Evolutionary conservation across 2,113 vertebrate genomes (phyloP).

Genomic region (Ceyx melanurus): DNA sequence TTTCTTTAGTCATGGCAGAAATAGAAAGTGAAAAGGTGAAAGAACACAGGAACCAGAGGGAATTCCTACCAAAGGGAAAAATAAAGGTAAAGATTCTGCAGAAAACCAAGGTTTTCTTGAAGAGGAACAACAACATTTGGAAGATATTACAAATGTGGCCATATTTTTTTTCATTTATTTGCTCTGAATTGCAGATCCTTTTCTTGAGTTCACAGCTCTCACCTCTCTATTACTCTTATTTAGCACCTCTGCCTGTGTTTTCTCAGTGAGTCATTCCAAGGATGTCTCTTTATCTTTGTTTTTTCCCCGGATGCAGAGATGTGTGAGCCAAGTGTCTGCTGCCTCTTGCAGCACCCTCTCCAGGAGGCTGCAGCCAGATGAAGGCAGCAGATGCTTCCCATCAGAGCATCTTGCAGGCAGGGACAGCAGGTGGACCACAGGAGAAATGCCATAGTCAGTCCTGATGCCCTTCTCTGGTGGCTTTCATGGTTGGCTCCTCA

Average conservation of each 20-base stretch:
- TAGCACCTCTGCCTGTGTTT: not conserved
- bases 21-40: constrained; percentile 12
- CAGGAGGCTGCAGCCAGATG: not conserved
- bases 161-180: not conserved
- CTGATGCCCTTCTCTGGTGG: not conserved
- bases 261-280: too few species aligned
- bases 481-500: not conserved
- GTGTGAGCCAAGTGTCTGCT: not conserved
- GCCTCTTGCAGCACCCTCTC: not conserved
- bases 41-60: not conserved
- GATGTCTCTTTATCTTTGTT: not conserved
- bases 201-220: not conserved
- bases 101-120: not conserved
- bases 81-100: not conserved
- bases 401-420: not conserved
- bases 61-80: not conserved
- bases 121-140: not conserved
- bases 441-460: not conserved
- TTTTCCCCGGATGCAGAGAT: not conserved
- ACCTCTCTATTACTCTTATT: not conserved
- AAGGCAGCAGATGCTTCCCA: not conserved
- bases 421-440: not conserved
- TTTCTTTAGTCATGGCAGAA: not conserved
- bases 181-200: not conserved
- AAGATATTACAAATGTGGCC: not conserved